Evolutionary conservation across 2,797 vertebrate species (phyloP).

Genomic region (Sebastes cheni): DNA sequence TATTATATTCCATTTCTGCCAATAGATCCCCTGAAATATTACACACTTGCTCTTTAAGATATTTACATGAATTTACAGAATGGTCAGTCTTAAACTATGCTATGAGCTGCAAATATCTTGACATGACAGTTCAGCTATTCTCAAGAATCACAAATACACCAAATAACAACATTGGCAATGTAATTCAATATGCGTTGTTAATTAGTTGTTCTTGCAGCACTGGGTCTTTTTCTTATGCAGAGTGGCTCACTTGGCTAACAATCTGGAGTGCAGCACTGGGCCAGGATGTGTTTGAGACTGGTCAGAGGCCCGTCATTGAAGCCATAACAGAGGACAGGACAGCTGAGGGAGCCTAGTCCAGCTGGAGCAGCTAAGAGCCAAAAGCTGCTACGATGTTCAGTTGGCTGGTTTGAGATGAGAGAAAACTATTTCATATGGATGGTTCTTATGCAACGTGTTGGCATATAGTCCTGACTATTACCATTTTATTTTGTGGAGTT

Average conservation of each 20-base stretch:
- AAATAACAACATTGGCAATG: background rate
- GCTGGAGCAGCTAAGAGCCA: slow-evolving; percentile 9
- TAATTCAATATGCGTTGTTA: background rate
- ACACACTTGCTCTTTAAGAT: background rate
- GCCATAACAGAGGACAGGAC: slow-evolving; percentile 4
- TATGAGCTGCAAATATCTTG: background rate
- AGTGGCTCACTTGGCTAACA: slow-evolving; percentile 6
- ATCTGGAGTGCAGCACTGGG: background rate
- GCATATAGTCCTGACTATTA: background rate
- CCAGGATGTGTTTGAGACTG: background rate
- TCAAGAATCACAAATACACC: background rate
- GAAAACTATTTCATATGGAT: background rate
- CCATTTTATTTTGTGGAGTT: background rate
- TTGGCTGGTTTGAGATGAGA: background rate
- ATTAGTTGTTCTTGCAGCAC: background rate
- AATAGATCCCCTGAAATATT: background rate
- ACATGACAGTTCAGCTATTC: background rate
- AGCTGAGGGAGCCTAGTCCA: slow-evolving; percentile 1
- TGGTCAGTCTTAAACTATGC: background rate
- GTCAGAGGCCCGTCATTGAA: background rate
- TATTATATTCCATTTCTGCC: background rate
- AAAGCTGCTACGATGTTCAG: slow-evolving; percentile 6
- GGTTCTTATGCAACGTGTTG: background rate
- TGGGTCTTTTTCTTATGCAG: background rate
- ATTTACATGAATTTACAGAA: background rate